Base-by-base conservation (phyloP, 2,888 invertebrate genomes). In the Minunthozetes semirufus region DNA sequence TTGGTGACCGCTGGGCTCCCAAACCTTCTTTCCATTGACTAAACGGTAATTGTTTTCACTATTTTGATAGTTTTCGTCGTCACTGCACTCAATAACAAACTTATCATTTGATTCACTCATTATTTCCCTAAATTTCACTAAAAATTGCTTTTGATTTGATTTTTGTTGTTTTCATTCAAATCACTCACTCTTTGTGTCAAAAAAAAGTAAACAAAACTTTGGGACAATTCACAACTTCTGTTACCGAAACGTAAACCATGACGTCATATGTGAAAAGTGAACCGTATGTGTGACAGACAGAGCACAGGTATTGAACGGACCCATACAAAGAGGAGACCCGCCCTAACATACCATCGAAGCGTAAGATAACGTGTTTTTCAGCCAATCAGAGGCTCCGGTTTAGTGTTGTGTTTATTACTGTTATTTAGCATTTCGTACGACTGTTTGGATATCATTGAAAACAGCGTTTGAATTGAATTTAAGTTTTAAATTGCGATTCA, bases 1-100 rank as follows among this genome's bases (percentile, higher is more conserved):
- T 53, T 79, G 78, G 42, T 74, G 76, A 3, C 79, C 77, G 17
- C 59, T 63, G 8, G 80, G 80, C 75, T 79, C 78, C 80, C 80
- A 80, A 22, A 76, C 50, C 27, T 29, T 72, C 22, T 42, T 66
- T 17, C 72, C 72, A 17, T 61, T 50, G 22, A 72, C 33, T 17
- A n/a, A 22, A 9, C 68, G 70, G 17, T 72, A 72, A 42, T 72
- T 46, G 33, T 19, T 19, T 38, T 72, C 72, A 15, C 11, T 22
- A 25, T 72, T 71, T 33, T 22, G 46, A 53, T 75, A 75, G n/a
- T n/a, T 50, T 48, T 76, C 76, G 15, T 76, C 75, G 42, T 76
- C 76, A 59, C 72, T 72, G 25, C 76, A 76, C 9, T 75, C 72
- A 22, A 75, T 19, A 1, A 50, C 19, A 59, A 70, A 75, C 1